Evolutionary conservation across 2,113 vertebrate species (phyloP), one percentile per base, ranked within the genome.

Genomic region (Nothobranchius kuhntae): DNA sequence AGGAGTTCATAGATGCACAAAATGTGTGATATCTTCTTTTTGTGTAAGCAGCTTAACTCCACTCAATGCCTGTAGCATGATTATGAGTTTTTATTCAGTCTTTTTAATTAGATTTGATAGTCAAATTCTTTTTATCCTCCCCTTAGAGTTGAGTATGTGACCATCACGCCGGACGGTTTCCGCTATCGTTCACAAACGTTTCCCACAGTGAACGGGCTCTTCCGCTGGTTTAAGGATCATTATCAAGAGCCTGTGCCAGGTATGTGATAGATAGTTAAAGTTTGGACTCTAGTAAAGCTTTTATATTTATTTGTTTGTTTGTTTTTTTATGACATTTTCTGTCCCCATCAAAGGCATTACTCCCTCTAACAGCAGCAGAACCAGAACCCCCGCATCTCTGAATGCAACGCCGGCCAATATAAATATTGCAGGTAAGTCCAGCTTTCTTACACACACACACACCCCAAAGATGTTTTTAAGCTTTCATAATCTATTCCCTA

Each of bases 181-280:
- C 94, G 98, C 56, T 99, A 99, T 83, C 94, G 98, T 26, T 96
- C 95, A n/a, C 98, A 99, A 74, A 89, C 98, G 64, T 99, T 99
- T 80, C 92, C 96, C 14, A 94, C 96, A 0, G 95, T 99, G 65
- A 99, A 99, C 0, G 95, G 97, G 38, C 94, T 98, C 13, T 99
- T 99, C 92, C 93, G 96, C 35, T 99, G 98, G 97, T 99, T 99
- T 90, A 99, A 99, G 86, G 96, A 99, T 89, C 98, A 99, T 84
- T 99, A 97, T 80, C 97, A 98, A 56, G 98, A 99, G 78, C 98
- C 98, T 47, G 95, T 99, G 15, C 98, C 98, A 84, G 98, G 98
- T 98, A 78, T 81, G 6, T 15, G 40, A 30, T 30, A 30, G 21
- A 0, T 4, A 6, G 13, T 5, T 60, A 0, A 7, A 51, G 12